Evolutionary conservation across 2,113 vertebrate species (phyloP).

Genomic region (Poeciliopsis prolifica): DNA sequence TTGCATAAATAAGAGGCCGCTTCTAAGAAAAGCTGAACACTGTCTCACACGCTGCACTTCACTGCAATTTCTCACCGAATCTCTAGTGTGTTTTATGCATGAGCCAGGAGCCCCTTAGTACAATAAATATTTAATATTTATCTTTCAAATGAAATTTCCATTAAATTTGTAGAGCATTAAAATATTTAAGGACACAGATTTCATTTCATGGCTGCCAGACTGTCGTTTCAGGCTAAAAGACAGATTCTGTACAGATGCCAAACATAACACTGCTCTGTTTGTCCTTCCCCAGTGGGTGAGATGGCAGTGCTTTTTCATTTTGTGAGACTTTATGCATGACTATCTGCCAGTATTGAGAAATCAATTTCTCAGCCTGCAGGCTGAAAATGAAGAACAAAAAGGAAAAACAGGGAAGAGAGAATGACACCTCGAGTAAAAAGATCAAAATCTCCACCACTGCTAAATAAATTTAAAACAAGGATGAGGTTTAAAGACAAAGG

Average conservation of each 20-base stretch:
- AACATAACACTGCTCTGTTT: constrained; percentile 63
- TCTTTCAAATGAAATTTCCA: constrained; percentile 77
- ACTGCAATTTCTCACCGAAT: constrained; percentile 48
- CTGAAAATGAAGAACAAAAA: constrained; percentile 25
- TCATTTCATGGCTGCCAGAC: constrained; percentile 56
- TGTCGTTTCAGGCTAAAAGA: constrained; percentile 40
- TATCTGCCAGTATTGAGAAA: constrained; percentile 28
- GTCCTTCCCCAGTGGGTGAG: constrained; percentile 45
- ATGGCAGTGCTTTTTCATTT: constrained; percentile 39
- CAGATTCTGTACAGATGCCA: constrained; percentile 51
- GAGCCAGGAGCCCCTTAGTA: constrained; percentile 68
- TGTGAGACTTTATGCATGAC: constrained; percentile 22
- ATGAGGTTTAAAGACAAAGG: background rate
- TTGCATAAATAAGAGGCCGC: constrained; percentile 57
- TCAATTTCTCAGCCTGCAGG: constrained; percentile 24
- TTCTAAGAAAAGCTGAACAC: constrained; percentile 48
- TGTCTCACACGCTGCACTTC: constrained; percentile 40
- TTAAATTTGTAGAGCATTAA: constrained; percentile 73
- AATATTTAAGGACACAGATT: constrained; percentile 75
- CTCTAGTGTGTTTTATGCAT: constrained; percentile 75
- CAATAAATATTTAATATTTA: constrained; percentile 80
- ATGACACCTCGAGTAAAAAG: constrained; percentile 8
- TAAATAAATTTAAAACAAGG: constrained; percentile 5
- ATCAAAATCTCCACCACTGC: background rate
- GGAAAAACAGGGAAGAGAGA: constrained; percentile 1